Conservation (phyloP, 2,888 invertebrate species). For the Laothoe populi region DNA sequence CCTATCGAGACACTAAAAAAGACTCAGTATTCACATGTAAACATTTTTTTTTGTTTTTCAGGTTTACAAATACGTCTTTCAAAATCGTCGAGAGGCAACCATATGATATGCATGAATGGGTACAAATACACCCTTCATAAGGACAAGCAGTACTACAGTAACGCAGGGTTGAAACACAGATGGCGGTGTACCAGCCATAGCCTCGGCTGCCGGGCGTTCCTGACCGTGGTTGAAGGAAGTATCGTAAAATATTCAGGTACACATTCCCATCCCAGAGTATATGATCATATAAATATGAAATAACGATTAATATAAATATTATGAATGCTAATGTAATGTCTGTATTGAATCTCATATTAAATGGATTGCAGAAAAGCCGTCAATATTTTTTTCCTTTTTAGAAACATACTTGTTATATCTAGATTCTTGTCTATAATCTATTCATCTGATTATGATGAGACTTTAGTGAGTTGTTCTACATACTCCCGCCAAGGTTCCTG, state of each 20-base stretch:
- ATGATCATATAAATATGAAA: not conserved
- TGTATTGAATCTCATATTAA: too few species aligned
- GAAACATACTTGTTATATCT: too few species aligned
- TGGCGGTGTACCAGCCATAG: slow-evolving; percentile 42
- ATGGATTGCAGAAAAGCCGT: too few species aligned
- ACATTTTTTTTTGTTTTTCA: not conserved
- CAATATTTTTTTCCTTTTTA: too few species aligned
- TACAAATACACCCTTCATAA: slow-evolving; percentile 39
- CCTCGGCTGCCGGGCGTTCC: slow-evolving; percentile 37
- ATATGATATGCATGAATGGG: slow-evolving; percentile 39
- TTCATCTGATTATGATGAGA: too few species aligned
- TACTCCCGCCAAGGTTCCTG: too few species aligned
- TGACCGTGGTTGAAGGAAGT: slow-evolving; percentile 32
- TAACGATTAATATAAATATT: too few species aligned
- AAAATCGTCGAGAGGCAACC: slow-evolving; percentile 40
- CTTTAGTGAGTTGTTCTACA: too few species aligned
- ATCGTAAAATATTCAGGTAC: slow-evolving; percentile 32
- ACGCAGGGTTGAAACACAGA: slow-evolving; percentile 33
- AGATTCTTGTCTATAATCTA: too few species aligned
- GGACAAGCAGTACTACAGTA: slow-evolving; percentile 25
- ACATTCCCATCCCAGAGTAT: slow-evolving; percentile 37
- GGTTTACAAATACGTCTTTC: slow-evolving; percentile 31
- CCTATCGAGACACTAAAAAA: too few species aligned
- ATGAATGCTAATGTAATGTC: too few species aligned
- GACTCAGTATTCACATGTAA: too few species aligned